Percentiles rank a stretch among this genome's conserved stretches.
Conservation (phyloP, 2,113 vertebrate genomes). For the Diglossa brunneiventris region DNA sequence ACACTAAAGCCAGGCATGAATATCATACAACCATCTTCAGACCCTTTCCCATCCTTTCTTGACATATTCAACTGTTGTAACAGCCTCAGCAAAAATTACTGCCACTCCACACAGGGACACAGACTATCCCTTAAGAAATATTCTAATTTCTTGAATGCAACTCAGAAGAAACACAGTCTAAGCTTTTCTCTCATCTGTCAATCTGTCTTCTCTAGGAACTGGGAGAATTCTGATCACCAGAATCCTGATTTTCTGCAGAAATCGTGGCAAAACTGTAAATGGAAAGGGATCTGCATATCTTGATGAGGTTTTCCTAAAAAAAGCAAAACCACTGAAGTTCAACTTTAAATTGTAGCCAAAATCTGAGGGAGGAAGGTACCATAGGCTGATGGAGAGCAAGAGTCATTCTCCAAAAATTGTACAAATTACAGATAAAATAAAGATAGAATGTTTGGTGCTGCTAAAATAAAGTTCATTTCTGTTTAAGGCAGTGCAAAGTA, state of each 20-base stretch:
- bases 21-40: background rate
- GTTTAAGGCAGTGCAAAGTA: background rate
- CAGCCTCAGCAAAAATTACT: background rate
- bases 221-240: background rate
- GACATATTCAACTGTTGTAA: background rate
- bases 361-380: background rate
- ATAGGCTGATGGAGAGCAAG: background rate
- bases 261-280: background rate
- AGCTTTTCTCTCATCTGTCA: background rate
- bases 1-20: background rate
- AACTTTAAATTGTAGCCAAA: background rate
- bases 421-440: background rate
- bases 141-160: background rate
- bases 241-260: background rate
- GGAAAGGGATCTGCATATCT: background rate
- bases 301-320: background rate
- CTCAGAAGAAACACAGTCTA: background rate
- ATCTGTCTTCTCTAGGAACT: background rate
- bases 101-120: background rate
- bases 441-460: background rate
- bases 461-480: background rate
- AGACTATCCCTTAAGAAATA: background rate
- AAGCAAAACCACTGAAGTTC: background rate
- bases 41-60: background rate
- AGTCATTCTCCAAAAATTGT: background rate